These are phyloP conservation scores for Argyrosomus japonicus DNA, from an alignment of 2,113 vertebrate genomes.

Conservation along the genomic window DNA sequence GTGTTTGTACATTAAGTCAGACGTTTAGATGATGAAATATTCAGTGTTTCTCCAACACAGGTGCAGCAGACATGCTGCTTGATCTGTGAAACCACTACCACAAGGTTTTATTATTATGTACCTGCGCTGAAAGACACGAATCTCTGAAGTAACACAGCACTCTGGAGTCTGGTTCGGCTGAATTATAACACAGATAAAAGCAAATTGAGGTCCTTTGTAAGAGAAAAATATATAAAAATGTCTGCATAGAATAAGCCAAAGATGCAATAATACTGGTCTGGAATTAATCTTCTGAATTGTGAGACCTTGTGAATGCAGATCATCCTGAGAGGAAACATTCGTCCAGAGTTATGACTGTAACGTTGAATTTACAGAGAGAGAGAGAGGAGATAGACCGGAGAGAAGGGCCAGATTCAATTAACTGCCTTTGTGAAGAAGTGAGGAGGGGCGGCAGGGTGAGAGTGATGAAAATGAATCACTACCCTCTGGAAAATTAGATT, in stretches of 20 bases:
- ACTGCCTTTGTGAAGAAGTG: constrained; percentile 67
- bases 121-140: constrained; percentile 27
- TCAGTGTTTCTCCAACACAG: constrained; percentile 31
- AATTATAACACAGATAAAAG: constrained; percentile 48
- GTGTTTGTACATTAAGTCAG: constrained; percentile 20
- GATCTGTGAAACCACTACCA: constrained; percentile 33
- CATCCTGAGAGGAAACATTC: constrained; percentile 60
- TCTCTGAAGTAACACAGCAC: constrained; percentile 26
- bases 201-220: constrained; percentile 24
- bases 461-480: constrained; percentile 75
- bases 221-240: neutral
- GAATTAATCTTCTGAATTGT: constrained; percentile 55
- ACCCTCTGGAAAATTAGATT: constrained; percentile 74
- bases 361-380: constrained; percentile 49
- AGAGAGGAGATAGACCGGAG: constrained; percentile 34
- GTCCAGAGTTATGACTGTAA: constrained; percentile 54
- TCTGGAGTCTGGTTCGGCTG: constrained; percentile 33
- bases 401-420: constrained; percentile 72
- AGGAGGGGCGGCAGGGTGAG: constrained; percentile 52
- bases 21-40: constrained; percentile 44
- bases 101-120: constrained; percentile 43
- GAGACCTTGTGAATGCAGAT: constrained; percentile 41
- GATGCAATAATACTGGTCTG: constrained; percentile 50
- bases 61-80: constrained; percentile 30
- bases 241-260: constrained; percentile 52